phyloP scores from a whole-genome alignment of 2,888 invertebrate species.

The Imbricaverruca yamaguchii region DNA sequence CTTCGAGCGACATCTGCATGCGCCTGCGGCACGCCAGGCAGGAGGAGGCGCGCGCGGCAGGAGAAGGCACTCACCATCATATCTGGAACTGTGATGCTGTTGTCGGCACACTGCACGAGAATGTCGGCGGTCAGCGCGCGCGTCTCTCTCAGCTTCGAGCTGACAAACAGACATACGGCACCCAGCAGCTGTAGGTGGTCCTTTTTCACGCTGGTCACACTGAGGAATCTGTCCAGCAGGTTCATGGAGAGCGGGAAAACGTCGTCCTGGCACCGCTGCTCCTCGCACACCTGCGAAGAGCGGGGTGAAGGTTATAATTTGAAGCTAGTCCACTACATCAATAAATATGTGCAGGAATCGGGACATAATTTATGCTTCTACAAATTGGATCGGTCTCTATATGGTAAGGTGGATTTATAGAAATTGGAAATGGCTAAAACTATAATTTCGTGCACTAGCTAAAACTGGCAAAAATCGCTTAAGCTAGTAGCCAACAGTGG shows the following conservation, averaged over 20 bases:
- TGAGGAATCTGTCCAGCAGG: constrained; percentile 73
- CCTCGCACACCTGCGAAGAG: constrained; percentile 64
- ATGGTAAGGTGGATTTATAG: no score
- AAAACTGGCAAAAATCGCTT: no score
- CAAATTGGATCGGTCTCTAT: no score
- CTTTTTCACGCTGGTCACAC: constrained; percentile 58
- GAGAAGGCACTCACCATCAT: constrained; percentile 27
- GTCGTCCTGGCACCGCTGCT: constrained; percentile 71
- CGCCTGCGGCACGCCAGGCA: no score
- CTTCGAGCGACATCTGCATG: no score
- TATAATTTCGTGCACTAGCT: no score
- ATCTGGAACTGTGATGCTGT: constrained; percentile 29
- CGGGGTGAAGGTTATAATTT: not conserved
- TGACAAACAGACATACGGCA: constrained; percentile 67
- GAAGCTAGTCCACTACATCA: no score
- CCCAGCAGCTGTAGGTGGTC: constrained; percentile 71
- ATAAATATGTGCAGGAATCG: no score
- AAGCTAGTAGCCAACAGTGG: no score
- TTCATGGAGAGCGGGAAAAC: constrained; percentile 75
- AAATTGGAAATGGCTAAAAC: no score
- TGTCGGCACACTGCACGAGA: constrained; percentile 30
- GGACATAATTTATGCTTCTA: no score
- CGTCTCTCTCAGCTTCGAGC: constrained; percentile 74
- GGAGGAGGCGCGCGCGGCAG: not conserved
- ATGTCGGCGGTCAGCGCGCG: constrained; percentile 44